Percentiles rank a stretch among this genome's conserved stretches.
These are phyloP conservation scores for Scaptomyza cyrtandrae DNA, from an alignment of 2,888 invertebrate species.

Conservation along the genomic window DNA sequence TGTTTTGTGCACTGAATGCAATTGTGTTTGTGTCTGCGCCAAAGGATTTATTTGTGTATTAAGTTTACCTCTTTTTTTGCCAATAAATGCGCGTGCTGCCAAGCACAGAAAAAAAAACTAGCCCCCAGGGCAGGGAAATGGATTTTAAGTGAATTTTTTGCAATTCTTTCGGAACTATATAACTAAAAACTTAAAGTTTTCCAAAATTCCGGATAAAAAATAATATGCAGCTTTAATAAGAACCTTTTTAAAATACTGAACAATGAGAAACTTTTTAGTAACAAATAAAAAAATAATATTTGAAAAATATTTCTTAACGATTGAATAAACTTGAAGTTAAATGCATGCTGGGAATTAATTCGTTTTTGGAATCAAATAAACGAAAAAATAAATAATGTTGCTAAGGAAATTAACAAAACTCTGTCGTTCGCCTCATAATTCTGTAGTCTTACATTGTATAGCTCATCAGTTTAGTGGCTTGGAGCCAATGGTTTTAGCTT, in stretches of 20 bases:
- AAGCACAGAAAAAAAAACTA: slow-evolving; percentile 10
- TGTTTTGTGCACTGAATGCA: slow-evolving; percentile 51
- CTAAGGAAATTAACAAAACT: neutral
- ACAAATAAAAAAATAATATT: too few relatives aligned
- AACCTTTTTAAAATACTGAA: neutral
- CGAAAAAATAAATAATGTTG: neutral
- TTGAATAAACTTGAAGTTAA: neutral
- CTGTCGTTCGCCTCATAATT: neutral
- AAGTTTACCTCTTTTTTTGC: slow-evolving; percentile 31
- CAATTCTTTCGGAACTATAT: slow-evolving; percentile 7
- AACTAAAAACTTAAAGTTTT: neutral
- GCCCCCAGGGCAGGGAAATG: slow-evolving; percentile 6
- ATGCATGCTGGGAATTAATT: neutral
- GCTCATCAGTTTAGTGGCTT: slow-evolving; percentile 30
- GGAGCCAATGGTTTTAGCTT: slow-evolving; percentile 38
- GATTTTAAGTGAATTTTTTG: slow-evolving; percentile 10
- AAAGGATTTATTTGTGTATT: slow-evolving; percentile 51
- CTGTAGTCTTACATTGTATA: neutral
- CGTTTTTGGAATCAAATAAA: too few relatives aligned
- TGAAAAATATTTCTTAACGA: too few relatives aligned
- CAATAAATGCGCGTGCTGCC: slow-evolving; percentile 46
- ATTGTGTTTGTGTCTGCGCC: slow-evolving; percentile 43
- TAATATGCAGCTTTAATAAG: slow-evolving; percentile 3
- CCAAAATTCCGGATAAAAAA: neutral
- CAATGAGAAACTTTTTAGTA: neutral